Conservation (phyloP, 2,888 invertebrate species). For the Noctuana brunneofusca region DNA sequence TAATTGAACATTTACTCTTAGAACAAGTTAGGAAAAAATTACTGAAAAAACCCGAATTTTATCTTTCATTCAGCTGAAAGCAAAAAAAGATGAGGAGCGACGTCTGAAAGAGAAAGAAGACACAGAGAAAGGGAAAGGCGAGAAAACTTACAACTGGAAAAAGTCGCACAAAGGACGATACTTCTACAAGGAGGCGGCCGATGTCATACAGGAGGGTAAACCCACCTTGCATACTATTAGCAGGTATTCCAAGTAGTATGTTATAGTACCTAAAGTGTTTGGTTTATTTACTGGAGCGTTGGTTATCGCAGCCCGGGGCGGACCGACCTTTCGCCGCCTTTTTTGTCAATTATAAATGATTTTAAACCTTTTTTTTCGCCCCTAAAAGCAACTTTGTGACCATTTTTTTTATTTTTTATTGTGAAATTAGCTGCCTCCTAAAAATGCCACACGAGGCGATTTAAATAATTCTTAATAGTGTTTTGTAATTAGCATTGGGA, state of each 20-base stretch:
- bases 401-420: no score
- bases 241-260: conserved; percentile 55
- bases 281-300: no score
- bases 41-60: not conserved
- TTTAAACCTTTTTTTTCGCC: no score
- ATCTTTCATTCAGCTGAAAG: conserved; percentile 59
- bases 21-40: not conserved
- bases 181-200: conserved; percentile 92
- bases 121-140: conserved; percentile 58
- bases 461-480: no score
- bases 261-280: not conserved
- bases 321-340: no score
- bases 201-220: conserved; percentile 94
- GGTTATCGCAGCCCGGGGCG: no score
- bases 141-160: conserved; percentile 88
- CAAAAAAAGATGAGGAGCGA: conserved; percentile 72
- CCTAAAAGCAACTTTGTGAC: no score
- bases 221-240: conserved; percentile 77
- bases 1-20: no score
- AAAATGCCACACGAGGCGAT: no score
- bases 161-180: conserved; percentile 89
- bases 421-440: no score
- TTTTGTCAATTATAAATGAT: no score
- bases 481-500: no score
- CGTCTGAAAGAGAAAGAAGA: conserved; percentile 81